Evolutionary conservation across 2,888 invertebrate genomes (phyloP).

Genomic region (Amphipoea oculea): DNA sequence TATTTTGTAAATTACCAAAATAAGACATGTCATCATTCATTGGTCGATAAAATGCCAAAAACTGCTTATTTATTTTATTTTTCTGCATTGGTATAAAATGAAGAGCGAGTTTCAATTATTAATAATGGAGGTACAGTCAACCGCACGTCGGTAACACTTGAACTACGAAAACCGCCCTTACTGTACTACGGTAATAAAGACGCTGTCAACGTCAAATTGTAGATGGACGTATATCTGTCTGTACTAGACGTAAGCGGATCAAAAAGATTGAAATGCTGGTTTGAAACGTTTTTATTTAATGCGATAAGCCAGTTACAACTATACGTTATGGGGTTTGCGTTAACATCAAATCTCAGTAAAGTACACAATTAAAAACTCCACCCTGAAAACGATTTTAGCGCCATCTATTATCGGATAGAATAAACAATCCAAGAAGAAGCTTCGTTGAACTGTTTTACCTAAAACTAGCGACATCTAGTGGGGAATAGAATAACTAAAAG

Average conservation of each 20-base stretch:
- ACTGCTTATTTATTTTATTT: too few relatives aligned
- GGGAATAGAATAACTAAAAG: slow-evolving; percentile 62
- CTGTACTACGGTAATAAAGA: neutral
- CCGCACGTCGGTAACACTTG: neutral
- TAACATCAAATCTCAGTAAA: neutral
- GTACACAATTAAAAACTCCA: slow-evolving; percentile 6
- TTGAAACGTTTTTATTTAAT: neutral
- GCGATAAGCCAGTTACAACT: neutral
- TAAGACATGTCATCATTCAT: too few relatives aligned
- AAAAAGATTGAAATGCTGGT: neutral
- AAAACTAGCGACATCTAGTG: slow-evolving; percentile 71
- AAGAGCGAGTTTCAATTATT: neutral
- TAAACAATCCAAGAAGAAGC: neutral
- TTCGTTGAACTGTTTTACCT: slow-evolving; percentile 34
- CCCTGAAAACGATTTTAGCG: slow-evolving; percentile 3
- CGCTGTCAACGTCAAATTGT: neutral
- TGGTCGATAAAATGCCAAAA: too few relatives aligned
- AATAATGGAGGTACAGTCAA: neutral
- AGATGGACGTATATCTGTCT: neutral
- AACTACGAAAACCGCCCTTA: neutral
- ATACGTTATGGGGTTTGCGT: neutral
- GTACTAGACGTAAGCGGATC: neutral
- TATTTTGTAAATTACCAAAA: neutral
- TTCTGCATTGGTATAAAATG: neutral
- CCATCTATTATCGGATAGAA: slow-evolving; percentile 53